Conservation (phyloP, 2,888 invertebrate genomes). For the Agrochola circellaris region DNA sequence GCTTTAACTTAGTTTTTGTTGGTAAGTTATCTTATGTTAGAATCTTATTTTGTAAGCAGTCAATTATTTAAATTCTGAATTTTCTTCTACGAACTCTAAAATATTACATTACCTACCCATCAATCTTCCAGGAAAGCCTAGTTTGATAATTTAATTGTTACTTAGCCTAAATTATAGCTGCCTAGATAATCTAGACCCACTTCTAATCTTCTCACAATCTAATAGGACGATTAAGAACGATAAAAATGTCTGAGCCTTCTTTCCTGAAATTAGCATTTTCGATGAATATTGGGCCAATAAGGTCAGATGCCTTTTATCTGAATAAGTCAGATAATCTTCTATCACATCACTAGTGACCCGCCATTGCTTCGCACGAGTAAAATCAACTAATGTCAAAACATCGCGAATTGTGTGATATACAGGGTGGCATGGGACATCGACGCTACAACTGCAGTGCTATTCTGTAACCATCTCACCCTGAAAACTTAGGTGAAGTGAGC, state of each 20-base stretch:
- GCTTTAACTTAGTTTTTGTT: too few relatives aligned
- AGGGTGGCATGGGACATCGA: too few relatives aligned
- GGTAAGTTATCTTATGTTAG: neutral
- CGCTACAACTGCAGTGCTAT: too few relatives aligned
- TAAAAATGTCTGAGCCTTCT: neutral
- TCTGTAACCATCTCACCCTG: too few relatives aligned
- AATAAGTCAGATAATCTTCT: neutral
- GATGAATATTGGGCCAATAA: neutral
- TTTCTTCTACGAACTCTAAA: neutral
- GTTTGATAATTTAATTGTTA: slow-evolving; percentile 19
- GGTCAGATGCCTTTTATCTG: neutral
- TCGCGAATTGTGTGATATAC: neutral
- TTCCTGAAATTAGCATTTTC: neutral
- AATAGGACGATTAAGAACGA: slow-evolving; percentile 4
- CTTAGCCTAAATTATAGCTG: slow-evolving; percentile 17
- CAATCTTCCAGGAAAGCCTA: slow-evolving; percentile 16
- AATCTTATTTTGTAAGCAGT: neutral
- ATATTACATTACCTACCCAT: neutral
- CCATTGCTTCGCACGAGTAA: neutral
- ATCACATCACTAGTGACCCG: neutral
- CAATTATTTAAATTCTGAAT: neutral
- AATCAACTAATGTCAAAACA: neutral
- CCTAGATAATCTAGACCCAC: slow-evolving; percentile 20
- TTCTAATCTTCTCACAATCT: too few relatives aligned
- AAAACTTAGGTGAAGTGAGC: too few relatives aligned